Percentiles rank a stretch among this genome's conserved stretches.
Conservation (phyloP, 1,140 invertebrate species). For the Micrasema longulum region DNA sequence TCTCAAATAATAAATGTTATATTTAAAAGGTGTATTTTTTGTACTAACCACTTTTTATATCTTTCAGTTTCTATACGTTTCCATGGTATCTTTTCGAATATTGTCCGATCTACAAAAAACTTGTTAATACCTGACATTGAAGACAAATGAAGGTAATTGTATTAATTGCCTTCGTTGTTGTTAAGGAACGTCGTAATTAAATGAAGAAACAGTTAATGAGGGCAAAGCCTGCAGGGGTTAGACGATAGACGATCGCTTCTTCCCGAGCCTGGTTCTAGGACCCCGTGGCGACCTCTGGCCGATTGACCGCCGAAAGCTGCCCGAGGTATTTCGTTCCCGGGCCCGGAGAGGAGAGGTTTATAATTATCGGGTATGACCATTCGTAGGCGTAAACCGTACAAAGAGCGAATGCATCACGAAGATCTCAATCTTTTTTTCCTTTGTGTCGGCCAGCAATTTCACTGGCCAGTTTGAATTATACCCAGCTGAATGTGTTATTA, state of each 20-base stretch:
- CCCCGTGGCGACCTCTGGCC: slow-evolving; percentile 10
- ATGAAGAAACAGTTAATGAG: no score
- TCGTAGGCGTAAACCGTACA: slow-evolving; percentile 43
- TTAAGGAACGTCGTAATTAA: no score
- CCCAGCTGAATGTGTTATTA: slow-evolving; percentile 28
- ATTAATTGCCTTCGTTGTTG: no score
- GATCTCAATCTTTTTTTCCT: slow-evolving; percentile 35
- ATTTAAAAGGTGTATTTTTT: no score
- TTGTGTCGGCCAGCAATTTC: slow-evolving; percentile 31
- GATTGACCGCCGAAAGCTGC: neutral
- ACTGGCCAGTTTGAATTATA: slow-evolving; percentile 7
- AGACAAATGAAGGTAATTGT: no score
- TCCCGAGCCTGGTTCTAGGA: neutral
- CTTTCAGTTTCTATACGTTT: no score
- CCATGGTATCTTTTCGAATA: no score
- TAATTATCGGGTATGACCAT: slow-evolving; percentile 39
- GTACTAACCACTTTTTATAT: no score
- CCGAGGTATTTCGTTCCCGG: slow-evolving; percentile 11
- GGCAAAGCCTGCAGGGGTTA: no score
- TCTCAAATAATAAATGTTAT: no score
- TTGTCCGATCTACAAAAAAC: no score
- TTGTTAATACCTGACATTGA: no score
- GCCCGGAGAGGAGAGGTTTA: neutral
- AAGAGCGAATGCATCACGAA: slow-evolving; percentile 42
- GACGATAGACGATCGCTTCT: neutral